Percentiles rank a stretch among this genome's conserved stretches.
phyloP scores from a whole-genome alignment of 2,113 vertebrate species.

The Sphyrna mokarran region DNA sequence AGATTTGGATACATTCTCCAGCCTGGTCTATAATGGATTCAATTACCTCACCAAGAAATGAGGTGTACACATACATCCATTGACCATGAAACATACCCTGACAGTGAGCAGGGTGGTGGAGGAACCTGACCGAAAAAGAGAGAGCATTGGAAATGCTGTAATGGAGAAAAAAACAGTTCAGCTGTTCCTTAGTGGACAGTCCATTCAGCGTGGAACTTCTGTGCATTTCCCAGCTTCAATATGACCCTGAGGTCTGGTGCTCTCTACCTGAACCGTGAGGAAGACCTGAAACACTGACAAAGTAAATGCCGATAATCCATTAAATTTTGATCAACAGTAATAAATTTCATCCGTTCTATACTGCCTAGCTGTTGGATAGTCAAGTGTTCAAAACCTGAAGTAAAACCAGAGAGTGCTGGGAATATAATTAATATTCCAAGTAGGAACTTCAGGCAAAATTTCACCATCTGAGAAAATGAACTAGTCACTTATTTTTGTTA shows the following conservation, averaged over 20 bases:
- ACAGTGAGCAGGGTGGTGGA: background rate
- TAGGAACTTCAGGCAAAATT: background rate
- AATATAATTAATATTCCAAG: background rate
- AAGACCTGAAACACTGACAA: background rate
- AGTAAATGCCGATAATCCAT: background rate
- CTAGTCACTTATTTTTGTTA: background rate
- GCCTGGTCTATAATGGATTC: background rate
- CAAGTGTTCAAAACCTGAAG: background rate
- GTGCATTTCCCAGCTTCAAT: background rate
- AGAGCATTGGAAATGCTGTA: background rate
- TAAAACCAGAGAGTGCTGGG: background rate
- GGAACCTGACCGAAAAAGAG: background rate
- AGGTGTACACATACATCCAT: background rate
- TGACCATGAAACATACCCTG: background rate
- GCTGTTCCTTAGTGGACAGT: background rate
- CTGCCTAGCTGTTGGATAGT: background rate
- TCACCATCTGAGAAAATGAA: background rate
- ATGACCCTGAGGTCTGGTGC: too few relatives aligned
- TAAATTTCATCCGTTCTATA: background rate
- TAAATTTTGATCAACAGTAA: background rate
- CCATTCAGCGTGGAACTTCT: background rate
- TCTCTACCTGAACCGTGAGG: background rate
- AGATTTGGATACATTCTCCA: background rate
- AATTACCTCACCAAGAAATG: background rate
- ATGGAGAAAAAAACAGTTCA: background rate